Evolutionary conservation across 2,888 invertebrate genomes (phyloP).

Genomic region (Leptogaster cylindrica): DNA sequence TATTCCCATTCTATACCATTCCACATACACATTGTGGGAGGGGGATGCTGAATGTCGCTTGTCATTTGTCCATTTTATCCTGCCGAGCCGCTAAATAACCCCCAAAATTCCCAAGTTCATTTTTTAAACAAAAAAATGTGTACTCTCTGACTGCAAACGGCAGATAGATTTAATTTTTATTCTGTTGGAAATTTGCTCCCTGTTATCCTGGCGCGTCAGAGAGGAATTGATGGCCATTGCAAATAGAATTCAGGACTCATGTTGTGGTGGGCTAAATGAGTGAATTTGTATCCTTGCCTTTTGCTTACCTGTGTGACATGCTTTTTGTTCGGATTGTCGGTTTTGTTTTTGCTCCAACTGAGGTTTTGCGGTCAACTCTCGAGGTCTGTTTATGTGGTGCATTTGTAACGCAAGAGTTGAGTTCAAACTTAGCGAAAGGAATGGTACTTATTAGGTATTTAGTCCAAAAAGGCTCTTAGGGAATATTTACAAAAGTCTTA

Average conservation of each 20-base stretch:
- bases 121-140: conserved; percentile 16
- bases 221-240: conserved; percentile 37
- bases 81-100: conserved; percentile 43
- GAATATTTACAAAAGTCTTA: not conserved
- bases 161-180: conserved; percentile 39
- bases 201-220: conserved; percentile 30
- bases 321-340: conserved; percentile 32
- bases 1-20: too few relatives aligned
- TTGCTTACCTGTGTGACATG: conserved; percentile 32
- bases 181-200: conserved; percentile 7
- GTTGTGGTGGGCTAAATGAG: conserved; percentile 38
- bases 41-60: not conserved
- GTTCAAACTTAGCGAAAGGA: conserved; percentile 33
- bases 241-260: conserved; percentile 40
- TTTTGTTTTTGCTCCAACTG: conserved; percentile 50
- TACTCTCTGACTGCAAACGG: conserved; percentile 42
- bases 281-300: conserved; percentile 40
- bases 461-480: conserved; percentile 15
- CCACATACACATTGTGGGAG: too few relatives aligned
- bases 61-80: conserved; percentile 33
- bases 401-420: conserved; percentile 39
- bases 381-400: conserved; percentile 46
- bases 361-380: conserved; percentile 56
- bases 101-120: conserved; percentile 28
- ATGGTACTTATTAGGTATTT: conserved; percentile 9